Conservation (phyloP, 2,888 invertebrate species). For the Ochropleura plecta region DNA sequence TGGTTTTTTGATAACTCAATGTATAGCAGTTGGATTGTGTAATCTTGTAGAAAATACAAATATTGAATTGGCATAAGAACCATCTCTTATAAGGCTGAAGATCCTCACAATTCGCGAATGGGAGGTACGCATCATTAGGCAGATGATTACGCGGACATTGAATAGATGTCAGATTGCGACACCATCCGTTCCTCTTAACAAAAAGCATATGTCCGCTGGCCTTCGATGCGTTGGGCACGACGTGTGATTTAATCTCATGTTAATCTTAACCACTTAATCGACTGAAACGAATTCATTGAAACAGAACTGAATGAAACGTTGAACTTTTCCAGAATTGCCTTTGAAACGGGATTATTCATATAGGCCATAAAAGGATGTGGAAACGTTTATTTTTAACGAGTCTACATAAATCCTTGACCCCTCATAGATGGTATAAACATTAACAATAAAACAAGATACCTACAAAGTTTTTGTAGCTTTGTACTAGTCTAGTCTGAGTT, state of each 20-base stretch:
- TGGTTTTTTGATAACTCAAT: no score
- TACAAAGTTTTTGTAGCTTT: constrained; percentile 23
- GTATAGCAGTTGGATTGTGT: neutral
- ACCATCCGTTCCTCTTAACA: constrained; percentile 79
- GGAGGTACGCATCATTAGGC: constrained; percentile 74
- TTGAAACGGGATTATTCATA: constrained; percentile 20
- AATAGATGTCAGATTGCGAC: constrained; percentile 75
- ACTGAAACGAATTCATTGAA: constrained; percentile 54
- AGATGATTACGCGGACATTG: constrained; percentile 74
- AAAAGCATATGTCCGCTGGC: constrained; percentile 81
- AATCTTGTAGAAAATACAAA: neutral
- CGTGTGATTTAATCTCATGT: constrained; percentile 69
- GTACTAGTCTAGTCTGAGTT: constrained; percentile 7
- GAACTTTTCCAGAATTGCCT: constrained; percentile 31
- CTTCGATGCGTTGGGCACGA: constrained; percentile 72
- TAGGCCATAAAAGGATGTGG: constrained; percentile 24
- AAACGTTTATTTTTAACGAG: constrained; percentile 17
- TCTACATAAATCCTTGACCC: constrained; percentile 47
- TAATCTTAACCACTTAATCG: constrained; percentile 50
- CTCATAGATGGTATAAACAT: constrained; percentile 21
- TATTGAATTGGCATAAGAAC: neutral
- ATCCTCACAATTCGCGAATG: constrained; percentile 31
- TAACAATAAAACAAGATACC: constrained; percentile 26
- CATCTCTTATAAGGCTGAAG: constrained; percentile 1
- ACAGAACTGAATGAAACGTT: constrained; percentile 42